These are phyloP conservation scores for Chitala chitala DNA, from an alignment of 2,113 vertebrate species.

Conservation along the genomic window DNA sequence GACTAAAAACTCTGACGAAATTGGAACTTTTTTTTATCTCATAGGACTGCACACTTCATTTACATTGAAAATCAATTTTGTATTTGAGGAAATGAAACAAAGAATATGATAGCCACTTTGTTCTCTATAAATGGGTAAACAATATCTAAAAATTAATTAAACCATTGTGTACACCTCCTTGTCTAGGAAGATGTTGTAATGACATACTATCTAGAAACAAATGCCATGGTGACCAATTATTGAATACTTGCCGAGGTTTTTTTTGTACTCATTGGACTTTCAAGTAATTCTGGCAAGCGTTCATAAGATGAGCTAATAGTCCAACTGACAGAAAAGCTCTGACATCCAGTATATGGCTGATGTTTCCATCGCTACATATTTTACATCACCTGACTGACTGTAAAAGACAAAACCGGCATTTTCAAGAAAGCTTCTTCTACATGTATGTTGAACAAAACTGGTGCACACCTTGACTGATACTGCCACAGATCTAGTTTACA, in stretches of 20 bases:
- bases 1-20: slow-evolving; percentile 18
- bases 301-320: background rate
- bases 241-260: background rate
- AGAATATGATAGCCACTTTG: background rate
- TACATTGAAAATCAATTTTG: slow-evolving; percentile 44
- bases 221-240: background rate
- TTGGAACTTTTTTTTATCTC: background rate
- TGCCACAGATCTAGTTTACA: background rate
- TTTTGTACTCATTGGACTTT: background rate
- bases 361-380: background rate
- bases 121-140: background rate
- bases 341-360: background rate
- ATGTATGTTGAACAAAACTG: background rate
- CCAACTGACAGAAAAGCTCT: background rate
- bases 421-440: background rate
- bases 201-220: background rate
- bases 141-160: slow-evolving; percentile 20
- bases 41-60: background rate
- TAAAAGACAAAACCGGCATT: background rate
- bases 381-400: background rate
- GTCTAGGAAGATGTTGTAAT: slow-evolving; percentile 37
- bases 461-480: background rate
- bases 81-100: background rate
- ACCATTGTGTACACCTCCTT: background rate
- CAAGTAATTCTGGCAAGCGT: background rate